A percentile compares a stretch with the other conserved stretches of the same genome.
Evolutionary conservation across 1,140 invertebrate genomes (phyloP).

Genomic region (Druon quercuslanigerum): DNA sequence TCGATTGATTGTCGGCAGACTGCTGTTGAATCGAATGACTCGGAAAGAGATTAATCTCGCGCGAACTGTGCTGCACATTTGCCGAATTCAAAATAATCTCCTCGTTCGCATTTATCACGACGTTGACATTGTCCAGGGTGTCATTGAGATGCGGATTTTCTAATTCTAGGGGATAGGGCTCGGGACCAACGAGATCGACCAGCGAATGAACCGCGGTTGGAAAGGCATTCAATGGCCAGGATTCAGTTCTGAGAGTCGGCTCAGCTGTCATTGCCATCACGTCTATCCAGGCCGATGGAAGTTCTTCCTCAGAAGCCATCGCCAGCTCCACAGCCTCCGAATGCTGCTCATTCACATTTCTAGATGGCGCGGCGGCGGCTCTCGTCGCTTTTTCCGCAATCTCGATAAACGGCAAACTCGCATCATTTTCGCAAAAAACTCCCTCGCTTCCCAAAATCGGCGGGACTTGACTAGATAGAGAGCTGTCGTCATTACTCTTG

Average conservation of each 20-base stretch:
- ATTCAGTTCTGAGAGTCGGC: conserved; percentile 74
- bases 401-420: conserved; percentile 50
- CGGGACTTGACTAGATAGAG: conserved; percentile 57
- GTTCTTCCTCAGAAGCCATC: conserved; percentile 84
- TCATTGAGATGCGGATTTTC: conserved; percentile 43
- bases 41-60: neutral
- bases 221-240: conserved; percentile 78
- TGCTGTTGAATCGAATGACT: too few relatives aligned
- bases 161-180: conserved; percentile 68
- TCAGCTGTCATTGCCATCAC: conserved; percentile 79
- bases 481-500: conserved; percentile 29
- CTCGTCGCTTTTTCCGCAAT: conserved; percentile 45
- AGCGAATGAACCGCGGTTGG: conserved; percentile 83
- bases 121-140: conserved; percentile 44
- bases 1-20: neutral
- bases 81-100: conserved; percentile 23
- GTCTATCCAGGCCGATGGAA: conserved; percentile 81
- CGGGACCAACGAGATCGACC: conserved; percentile 70
- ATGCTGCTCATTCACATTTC: conserved; percentile 47
- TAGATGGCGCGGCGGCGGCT: neutral
- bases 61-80: neutral
- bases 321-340: conserved; percentile 82
- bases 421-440: conserved; percentile 24
- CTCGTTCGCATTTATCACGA: conserved; percentile 33
- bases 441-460: conserved; percentile 52